These are phyloP conservation scores for Cryptotermes secundus DNA, from an alignment of 1,140 invertebrate genomes.

Conservation along the genomic window DNA sequence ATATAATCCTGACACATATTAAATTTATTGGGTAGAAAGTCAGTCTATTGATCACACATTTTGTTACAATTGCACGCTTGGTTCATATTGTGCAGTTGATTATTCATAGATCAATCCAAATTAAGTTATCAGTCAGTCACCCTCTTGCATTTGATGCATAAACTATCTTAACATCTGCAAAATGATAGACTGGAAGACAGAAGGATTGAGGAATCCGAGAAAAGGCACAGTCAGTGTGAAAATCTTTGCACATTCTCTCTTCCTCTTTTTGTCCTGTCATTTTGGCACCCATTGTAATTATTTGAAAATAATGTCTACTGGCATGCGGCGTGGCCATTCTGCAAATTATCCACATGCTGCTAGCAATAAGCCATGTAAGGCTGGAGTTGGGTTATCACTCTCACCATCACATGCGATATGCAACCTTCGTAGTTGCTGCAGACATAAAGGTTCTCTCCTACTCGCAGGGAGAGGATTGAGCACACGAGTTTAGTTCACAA, in stretches of 20 bases:
- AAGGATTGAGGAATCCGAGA: constrained; percentile 2
- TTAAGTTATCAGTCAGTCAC: neutral
- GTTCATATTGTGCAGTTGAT: neutral
- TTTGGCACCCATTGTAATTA: constrained; percentile 24
- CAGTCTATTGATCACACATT: neutral
- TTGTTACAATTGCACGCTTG: neutral
- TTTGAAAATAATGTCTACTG: neutral
- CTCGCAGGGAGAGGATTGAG: neutral
- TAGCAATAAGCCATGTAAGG: neutral
- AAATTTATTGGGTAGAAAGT: neutral
- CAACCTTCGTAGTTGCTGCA: neutral
- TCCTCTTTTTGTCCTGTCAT: constrained; percentile 27
- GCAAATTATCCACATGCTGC: neutral
- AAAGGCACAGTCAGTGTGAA: constrained; percentile 13
- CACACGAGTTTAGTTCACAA: neutral
- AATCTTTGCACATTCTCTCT: neutral
- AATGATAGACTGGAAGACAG: constrained; percentile 12
- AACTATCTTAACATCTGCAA: neutral
- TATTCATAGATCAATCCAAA: neutral
- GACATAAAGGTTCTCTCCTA: neutral
- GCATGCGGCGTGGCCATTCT: neutral
- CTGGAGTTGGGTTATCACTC: neutral
- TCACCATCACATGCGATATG: neutral
- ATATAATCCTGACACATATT: neutral
- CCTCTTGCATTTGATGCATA: neutral